Evolutionary conservation across 2,113 vertebrate species (phyloP).

Genomic region (Strix aluco): DNA sequence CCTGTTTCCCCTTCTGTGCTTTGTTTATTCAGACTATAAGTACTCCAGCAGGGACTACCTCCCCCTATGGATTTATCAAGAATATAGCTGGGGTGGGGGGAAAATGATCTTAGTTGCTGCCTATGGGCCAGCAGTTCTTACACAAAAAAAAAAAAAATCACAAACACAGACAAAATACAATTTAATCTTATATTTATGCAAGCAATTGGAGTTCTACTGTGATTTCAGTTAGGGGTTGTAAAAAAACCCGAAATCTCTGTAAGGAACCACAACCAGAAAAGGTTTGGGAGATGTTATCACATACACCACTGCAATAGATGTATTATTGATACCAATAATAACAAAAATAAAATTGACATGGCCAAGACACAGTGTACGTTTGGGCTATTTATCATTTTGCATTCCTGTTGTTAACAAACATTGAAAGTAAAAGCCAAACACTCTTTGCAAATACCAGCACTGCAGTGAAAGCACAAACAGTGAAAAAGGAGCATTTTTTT

Average conservation of each 20-base stretch:
- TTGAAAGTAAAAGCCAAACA: background rate
- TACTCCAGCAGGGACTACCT: background rate
- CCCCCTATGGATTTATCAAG: background rate
- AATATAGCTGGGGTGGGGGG: background rate
- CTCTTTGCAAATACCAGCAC: background rate
- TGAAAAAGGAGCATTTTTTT: background rate
- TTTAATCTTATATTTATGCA: background rate
- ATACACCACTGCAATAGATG: rapidly evolving
- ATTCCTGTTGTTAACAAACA: background rate
- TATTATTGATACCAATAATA: background rate
- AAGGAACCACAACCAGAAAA: background rate
- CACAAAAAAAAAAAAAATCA: background rate
- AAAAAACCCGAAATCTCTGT: background rate
- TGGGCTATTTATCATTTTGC: background rate
- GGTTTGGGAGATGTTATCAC: background rate
- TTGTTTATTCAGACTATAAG: background rate
- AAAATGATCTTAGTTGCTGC: background rate
- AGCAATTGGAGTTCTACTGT: background rate
- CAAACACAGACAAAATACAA: background rate
- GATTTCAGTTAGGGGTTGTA: background rate
- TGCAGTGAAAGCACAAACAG: background rate
- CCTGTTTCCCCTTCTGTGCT: background rate
- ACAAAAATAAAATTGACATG: background rate
- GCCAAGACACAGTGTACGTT: background rate
- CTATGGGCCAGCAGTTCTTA: background rate